Conservation (phyloP, 2,113 vertebrate species). For the Arvicanthis niloticus region DNA sequence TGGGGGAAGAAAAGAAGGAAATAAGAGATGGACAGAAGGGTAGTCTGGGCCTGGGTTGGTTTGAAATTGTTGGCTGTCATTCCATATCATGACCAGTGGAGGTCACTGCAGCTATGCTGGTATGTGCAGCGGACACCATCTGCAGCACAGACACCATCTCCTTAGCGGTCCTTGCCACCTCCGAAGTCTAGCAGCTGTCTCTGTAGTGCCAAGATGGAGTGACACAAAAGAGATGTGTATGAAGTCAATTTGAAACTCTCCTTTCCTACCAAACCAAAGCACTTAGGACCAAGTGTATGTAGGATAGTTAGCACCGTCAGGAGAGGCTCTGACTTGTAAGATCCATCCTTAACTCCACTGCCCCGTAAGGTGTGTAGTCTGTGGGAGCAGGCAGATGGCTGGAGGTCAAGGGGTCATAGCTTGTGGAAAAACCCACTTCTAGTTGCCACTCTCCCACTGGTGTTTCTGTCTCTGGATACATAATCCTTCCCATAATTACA, state of each 20-base stretch:
- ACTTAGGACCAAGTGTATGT: background rate
- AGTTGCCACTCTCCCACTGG: rapidly evolving
- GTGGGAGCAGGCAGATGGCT: background rate
- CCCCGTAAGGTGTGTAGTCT: background rate
- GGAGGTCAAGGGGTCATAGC: background rate
- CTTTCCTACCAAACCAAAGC: background rate
- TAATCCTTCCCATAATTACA: background rate
- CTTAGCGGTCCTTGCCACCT: background rate
- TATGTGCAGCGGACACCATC: too few relatives aligned
- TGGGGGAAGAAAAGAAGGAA: background rate
- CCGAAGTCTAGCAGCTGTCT: background rate
- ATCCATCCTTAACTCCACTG: rapidly evolving
- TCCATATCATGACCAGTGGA: background rate
- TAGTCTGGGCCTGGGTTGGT: background rate
- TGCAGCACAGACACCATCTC: background rate
- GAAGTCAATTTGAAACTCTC: background rate
- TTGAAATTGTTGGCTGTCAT: background rate
- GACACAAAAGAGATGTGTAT: background rate
- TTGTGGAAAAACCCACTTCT: background rate
- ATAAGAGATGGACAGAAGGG: background rate
- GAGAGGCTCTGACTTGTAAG: background rate
- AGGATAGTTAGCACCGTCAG: background rate
- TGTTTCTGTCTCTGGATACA: background rate
- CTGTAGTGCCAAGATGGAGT: background rate
- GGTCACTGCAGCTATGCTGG: background rate